A percentile compares a stretch with the other conserved stretches of the same genome.
phyloP scores from a whole-genome alignment of 1,140 invertebrate genomes.

The Drosophila sproati region DNA sequence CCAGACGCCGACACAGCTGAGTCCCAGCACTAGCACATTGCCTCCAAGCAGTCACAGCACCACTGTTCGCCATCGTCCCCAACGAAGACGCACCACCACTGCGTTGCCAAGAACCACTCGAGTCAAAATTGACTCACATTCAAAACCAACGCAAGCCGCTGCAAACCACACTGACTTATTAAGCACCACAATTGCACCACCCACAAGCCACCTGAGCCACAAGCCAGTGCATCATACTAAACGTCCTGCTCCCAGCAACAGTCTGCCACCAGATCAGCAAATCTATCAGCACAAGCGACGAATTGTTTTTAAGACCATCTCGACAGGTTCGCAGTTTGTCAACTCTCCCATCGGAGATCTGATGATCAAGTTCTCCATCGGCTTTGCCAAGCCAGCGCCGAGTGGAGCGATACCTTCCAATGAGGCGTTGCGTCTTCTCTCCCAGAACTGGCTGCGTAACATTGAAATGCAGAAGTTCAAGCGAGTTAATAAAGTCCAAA shows the following conservation, averaged over 20 bases:
- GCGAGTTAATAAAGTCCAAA: constrained; percentile 48
- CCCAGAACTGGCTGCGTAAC: constrained; percentile 57
- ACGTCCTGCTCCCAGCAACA: constrained; percentile 19
- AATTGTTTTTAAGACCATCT: constrained; percentile 77
- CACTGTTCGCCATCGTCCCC: constrained; percentile 35
- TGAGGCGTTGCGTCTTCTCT: constrained; percentile 55
- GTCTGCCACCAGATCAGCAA: constrained; percentile 48
- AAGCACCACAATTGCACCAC: constrained; percentile 12
- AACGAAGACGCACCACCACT: constrained; percentile 44
- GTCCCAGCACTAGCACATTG: constrained; percentile 11
- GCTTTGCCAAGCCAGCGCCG: constrained; percentile 61
- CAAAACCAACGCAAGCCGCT: constrained; percentile 17
- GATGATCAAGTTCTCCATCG: constrained; percentile 79
- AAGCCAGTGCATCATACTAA: constrained; percentile 17
- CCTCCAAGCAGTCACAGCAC: constrained; percentile 16
- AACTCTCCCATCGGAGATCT: constrained; percentile 76
- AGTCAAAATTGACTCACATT: constrained; percentile 2
- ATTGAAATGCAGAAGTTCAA: constrained; percentile 60
- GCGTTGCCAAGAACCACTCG: constrained; percentile 51
- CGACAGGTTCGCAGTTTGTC: constrained; percentile 72
- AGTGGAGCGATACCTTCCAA: constrained; percentile 18
- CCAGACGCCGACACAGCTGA: constrained; percentile 20
- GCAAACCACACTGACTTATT: constrained; percentile 25
- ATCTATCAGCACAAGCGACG: constrained; percentile 73
- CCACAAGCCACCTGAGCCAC: background rate